Evolutionary conservation across 2,888 invertebrate genomes (phyloP), one percentile per base, ranked within the genome.

Genomic region (Xanthorhoe designata): DNA sequence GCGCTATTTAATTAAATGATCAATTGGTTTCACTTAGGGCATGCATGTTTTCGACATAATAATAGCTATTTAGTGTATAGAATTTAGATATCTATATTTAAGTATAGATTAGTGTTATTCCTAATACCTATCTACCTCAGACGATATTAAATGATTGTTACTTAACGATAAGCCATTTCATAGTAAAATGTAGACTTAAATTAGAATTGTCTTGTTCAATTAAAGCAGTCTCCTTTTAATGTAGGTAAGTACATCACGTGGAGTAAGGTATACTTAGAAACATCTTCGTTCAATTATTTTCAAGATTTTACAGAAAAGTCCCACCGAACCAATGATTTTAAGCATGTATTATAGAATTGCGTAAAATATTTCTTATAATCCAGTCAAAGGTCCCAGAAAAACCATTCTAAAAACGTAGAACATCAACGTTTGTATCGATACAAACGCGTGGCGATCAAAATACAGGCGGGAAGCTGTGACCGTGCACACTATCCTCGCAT

Each of bases 61-160:
- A 76, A 70, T 66, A 66, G 70, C 51, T 67, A 67, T 68, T 70
- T 71, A 70, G 71, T 63, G 51, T 61, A 69, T 75, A 75, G 73
- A 70, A 47, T 70, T 62, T 55, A 64, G 65, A 62, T 64, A 63
- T 42, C 56, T 59, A 49, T 52, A 42, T 56, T 64, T 65, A 66
- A 59, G 59, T 62, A 68, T 74, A 74, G 63, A 50, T 61, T 71
- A 74, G 74, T 65, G 61, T 70, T 71, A 66, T 64, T 32, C 51
- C 58, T 58, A 58, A 50, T 58, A 50, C 35, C 58, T 59, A 71
- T 69, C 73, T 75, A 76, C 75, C 75, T 74, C 76, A 74, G 61
- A 66, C 73, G 72, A 70, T 64, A 38, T 66, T 68, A 67, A 68
- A 69, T 61, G 45, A 67, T 69, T 68, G 61, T 13, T 58, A 65